Evolutionary conservation across 2,113 vertebrate species (phyloP).

Genomic region (Tetrao urogallus): DNA sequence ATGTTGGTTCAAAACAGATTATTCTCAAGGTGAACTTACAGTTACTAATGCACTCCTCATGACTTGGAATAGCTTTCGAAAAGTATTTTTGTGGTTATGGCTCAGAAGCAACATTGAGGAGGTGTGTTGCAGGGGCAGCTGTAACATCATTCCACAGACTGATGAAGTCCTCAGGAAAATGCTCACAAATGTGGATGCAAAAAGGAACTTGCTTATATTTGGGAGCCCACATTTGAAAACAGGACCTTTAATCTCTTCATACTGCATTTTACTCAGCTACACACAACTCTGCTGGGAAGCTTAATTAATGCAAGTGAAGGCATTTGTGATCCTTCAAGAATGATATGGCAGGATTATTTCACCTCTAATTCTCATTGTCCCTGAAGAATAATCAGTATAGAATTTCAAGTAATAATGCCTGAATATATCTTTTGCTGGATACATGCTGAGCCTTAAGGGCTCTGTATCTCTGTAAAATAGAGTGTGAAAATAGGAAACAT

Average conservation of each 20-base stretch:
- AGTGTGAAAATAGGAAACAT: background rate
- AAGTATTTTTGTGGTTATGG: background rate
- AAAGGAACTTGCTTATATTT: background rate
- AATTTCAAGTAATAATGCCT: background rate
- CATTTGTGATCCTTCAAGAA: background rate
- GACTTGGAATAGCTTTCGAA: background rate
- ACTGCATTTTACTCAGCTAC: background rate
- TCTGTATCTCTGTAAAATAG: background rate
- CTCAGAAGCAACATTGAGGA: background rate
- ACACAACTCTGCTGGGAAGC: background rate
- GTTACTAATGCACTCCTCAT: background rate
- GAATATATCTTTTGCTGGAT: background rate
- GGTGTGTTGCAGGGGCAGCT: background rate
- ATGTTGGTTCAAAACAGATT: background rate
- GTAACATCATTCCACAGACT: background rate
- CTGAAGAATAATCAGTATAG: background rate
- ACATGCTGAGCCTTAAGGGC: rapidly evolving
- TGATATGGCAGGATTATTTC: background rate
- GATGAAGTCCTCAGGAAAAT: background rate
- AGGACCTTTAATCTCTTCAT: background rate
- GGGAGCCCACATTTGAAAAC: background rate
- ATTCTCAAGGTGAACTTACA: background rate
- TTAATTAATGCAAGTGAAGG: background rate
- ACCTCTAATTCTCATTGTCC: background rate
- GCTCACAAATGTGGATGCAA: background rate